Evolutionary conservation across 2,797 vertebrate genomes (phyloP).

Genomic region (Natrix natrix): DNA sequence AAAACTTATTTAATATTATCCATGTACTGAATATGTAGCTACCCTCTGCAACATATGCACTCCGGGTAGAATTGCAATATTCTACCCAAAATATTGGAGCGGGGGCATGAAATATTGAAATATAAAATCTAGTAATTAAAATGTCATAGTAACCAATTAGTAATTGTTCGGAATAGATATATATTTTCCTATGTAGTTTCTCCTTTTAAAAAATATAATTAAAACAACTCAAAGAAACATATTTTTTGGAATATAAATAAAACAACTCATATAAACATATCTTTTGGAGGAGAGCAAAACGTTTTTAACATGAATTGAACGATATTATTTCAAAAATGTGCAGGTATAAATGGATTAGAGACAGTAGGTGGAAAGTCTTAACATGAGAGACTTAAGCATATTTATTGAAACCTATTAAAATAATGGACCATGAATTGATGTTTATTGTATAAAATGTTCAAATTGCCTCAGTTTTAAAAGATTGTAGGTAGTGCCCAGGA

Average conservation of each 20-base stretch:
- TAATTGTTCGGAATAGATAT: background rate
- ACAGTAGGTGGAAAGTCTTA: background rate
- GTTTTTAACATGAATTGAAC: background rate
- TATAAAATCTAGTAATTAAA: background rate
- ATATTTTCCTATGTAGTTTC: background rate
- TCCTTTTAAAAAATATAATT: background rate
- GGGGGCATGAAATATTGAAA: background rate
- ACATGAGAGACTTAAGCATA: background rate
- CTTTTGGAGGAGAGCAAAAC: no score
- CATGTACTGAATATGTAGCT: background rate
- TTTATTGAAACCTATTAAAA: background rate
- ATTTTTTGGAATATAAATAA: background rate
- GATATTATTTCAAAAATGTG: background rate
- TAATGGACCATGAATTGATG: background rate
- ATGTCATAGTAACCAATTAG: background rate
- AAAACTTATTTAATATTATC: background rate
- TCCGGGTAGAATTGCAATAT: background rate
- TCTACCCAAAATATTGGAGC: background rate
- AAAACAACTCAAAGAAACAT: background rate
- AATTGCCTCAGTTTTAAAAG: background rate
- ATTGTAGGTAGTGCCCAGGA: background rate
- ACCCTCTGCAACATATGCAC: background rate
- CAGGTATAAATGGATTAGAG: background rate
- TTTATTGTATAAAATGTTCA: background rate
- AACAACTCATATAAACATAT: background rate